These are phyloP conservation scores for Regulus satrapa DNA, from an alignment of 2,113 vertebrate species.

Conservation along the genomic window DNA sequence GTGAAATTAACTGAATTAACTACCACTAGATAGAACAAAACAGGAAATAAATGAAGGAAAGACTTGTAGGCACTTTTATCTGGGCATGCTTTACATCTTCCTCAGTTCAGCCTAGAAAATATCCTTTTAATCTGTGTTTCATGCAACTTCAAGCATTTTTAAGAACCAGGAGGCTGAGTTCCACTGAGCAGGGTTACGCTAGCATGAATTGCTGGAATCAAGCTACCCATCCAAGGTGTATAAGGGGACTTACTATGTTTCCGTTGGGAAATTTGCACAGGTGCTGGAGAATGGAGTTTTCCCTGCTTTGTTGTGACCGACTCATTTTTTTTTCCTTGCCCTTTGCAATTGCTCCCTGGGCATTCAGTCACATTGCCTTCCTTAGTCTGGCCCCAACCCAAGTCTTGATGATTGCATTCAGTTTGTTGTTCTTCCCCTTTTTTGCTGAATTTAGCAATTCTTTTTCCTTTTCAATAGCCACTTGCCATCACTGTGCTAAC, in stretches of 20 bases:
- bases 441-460: neutral
- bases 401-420: neutral
- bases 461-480: neutral
- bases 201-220: neutral
- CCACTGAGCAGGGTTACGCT: neutral
- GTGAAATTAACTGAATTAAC: neutral
- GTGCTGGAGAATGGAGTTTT: neutral
- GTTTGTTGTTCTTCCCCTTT: neutral
- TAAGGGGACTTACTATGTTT: neutral
- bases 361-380: accelerated
- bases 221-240: neutral
- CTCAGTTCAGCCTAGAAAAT: neutral
- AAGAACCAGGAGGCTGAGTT: neutral
- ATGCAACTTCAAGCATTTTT: neutral
- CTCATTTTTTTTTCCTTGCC: neutral
- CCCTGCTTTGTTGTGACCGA: neutral
- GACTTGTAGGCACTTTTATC: neutral
- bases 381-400: neutral
- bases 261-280: neutral
- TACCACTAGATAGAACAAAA: slow-evolving; percentile 4
- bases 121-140: slow-evolving; percentile 6
- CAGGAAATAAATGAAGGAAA: neutral
- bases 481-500: neutral
- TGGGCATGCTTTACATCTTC: neutral
- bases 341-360: neutral